Conservation (phyloP, 2,797 vertebrate species). For the Sebastes trivittatus region DNA sequence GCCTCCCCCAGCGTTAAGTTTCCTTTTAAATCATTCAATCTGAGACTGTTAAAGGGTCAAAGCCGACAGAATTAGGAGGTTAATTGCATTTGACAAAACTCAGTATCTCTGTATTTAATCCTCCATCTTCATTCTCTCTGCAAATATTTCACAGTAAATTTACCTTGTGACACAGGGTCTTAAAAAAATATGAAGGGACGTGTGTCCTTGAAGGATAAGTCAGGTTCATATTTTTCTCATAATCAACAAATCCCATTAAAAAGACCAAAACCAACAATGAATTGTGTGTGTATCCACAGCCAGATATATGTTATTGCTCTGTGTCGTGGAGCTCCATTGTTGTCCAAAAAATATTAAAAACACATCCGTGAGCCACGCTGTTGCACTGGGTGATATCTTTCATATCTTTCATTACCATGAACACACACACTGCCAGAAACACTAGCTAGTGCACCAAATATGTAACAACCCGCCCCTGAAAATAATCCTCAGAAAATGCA, state of each 20-base stretch:
- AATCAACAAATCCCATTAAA: background rate
- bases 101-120: background rate
- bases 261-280: background rate
- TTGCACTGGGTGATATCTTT: background rate
- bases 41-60: background rate
- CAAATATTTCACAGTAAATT: background rate
- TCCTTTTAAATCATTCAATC: background rate
- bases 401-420: background rate
- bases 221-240: background rate
- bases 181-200: background rate
- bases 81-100: accelerated
- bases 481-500: background rate
- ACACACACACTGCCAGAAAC: background rate
- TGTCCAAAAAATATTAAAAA: background rate
- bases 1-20: background rate
- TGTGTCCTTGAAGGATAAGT: background rate
- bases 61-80: background rate
- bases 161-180: background rate
- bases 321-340: background rate
- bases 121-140: background rate
- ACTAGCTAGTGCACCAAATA: background rate
- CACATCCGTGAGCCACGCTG: background rate
- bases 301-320: background rate
- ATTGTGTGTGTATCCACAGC: background rate
- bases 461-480: background rate